Evolutionary conservation across 2,797 vertebrate genomes (phyloP).

Genomic region (Varecia variegata): DNA sequence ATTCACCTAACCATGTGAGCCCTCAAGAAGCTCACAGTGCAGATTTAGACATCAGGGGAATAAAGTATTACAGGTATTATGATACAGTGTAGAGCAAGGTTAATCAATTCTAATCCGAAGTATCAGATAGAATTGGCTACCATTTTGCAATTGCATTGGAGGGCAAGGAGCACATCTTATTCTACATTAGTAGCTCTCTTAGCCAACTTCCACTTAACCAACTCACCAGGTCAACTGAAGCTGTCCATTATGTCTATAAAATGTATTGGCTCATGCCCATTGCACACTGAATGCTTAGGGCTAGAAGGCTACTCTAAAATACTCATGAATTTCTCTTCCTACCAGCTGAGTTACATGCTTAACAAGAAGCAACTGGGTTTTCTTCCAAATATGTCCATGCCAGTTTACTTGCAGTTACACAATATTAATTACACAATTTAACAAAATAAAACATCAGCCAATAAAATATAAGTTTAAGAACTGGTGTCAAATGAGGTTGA

Average conservation of each 20-base stretch:
- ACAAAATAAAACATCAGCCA: not conserved
- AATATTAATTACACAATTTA: conserved; percentile 2
- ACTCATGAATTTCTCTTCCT: not conserved
- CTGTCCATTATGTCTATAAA: not conserved
- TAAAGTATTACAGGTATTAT: not conserved
- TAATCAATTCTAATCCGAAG: not conserved
- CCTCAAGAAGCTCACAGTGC: not conserved
- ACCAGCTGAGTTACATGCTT: not conserved
- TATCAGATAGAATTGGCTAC: not conserved
- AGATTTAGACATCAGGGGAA: not conserved
- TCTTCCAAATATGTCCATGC: not conserved
- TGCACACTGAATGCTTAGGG: not conserved
- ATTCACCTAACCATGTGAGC: not conserved
- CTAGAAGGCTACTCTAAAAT: not conserved
- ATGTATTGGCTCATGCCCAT: not conserved
- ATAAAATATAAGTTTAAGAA: not conserved
- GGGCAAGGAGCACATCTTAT: not conserved
- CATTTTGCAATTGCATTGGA: not conserved
- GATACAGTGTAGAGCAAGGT: not conserved
- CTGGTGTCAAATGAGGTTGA: not conserved
- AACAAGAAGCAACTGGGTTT: not conserved
- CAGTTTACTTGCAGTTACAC: not conserved
- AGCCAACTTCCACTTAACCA: not conserved
- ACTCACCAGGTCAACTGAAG: not conserved
- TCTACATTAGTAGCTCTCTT: not conserved